Evolutionary conservation across 2,797 vertebrate species (phyloP).

Genomic region (Eulemur albifrons): DNA sequence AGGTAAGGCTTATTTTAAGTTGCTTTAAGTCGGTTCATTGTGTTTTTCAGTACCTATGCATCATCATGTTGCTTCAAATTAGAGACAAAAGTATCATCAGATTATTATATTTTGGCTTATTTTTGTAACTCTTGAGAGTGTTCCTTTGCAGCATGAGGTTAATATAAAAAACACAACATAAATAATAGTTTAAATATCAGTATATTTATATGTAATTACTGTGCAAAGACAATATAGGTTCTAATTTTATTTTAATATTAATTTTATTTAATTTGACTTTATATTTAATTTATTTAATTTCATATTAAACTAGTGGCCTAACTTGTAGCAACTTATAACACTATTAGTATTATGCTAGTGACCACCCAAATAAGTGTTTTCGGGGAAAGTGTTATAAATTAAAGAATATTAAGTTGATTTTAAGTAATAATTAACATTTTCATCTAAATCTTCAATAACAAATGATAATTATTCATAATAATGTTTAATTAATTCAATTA

Average conservation of each 20-base stretch:
- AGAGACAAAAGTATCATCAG: background rate
- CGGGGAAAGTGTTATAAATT: background rate
- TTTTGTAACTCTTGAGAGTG: background rate
- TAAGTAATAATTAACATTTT: background rate
- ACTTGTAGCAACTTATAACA: background rate
- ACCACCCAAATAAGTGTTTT: background rate
- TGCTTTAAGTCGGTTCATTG: background rate
- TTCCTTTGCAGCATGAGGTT: background rate
- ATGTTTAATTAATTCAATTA: background rate
- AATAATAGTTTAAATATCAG: background rate
- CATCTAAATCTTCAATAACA: background rate
- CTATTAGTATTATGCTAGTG: background rate
- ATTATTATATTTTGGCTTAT: background rate
- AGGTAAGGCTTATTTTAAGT: background rate
- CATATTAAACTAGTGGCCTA: background rate
- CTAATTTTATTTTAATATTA: background rate
- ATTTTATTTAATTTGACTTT: background rate
- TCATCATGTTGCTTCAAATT: background rate
- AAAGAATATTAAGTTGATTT: background rate
- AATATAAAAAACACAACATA: background rate
- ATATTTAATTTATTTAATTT: background rate
- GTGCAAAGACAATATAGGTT: background rate
- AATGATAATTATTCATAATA: background rate
- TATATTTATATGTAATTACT: background rate
- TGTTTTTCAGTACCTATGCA: background rate